Evolutionary conservation across 2,797 vertebrate genomes (phyloP).

Genomic region (Moxostoma hubbsi): DNA sequence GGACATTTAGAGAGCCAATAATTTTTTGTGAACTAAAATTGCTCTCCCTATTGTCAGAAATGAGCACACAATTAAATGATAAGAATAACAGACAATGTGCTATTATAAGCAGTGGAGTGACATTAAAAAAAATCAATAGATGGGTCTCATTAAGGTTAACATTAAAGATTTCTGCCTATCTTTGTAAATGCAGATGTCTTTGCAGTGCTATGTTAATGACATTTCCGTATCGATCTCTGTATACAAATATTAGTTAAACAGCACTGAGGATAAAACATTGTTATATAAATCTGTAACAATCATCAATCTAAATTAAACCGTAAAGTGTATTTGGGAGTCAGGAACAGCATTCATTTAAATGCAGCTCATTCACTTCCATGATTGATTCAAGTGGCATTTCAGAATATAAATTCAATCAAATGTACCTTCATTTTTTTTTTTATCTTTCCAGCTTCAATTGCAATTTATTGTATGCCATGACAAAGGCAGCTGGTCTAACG

Average conservation of each 20-base stretch:
- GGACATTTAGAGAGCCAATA: constrained; percentile 2
- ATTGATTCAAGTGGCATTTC: no score
- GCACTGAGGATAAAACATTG: neutral
- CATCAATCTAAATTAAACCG: neutral
- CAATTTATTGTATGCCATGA: no score
- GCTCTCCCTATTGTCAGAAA: constrained; percentile 4
- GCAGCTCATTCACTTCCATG: no score
- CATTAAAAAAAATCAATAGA: constrained; percentile 41
- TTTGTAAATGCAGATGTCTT: neutral
- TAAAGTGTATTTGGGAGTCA: neutral
- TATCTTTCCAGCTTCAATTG: no score
- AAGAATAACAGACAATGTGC: constrained; percentile 4
- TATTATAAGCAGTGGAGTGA: constrained; percentile 3
- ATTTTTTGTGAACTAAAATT: neutral
- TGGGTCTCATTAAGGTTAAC: constrained; percentile 2
- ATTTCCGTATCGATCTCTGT: constrained; percentile 17
- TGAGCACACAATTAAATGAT: neutral
- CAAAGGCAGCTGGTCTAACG: no score
- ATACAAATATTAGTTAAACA: constrained; percentile 29
- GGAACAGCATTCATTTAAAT: neutral
- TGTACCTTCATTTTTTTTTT: no score
- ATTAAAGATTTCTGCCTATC: constrained; percentile 31
- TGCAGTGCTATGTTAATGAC: neutral
- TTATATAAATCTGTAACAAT: neutral
- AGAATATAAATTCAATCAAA: no score